Evolutionary conservation across 2,113 vertebrate genomes (phyloP), one percentile per base, ranked within the genome.

Genomic region (Corythornis cristatus): DNA sequence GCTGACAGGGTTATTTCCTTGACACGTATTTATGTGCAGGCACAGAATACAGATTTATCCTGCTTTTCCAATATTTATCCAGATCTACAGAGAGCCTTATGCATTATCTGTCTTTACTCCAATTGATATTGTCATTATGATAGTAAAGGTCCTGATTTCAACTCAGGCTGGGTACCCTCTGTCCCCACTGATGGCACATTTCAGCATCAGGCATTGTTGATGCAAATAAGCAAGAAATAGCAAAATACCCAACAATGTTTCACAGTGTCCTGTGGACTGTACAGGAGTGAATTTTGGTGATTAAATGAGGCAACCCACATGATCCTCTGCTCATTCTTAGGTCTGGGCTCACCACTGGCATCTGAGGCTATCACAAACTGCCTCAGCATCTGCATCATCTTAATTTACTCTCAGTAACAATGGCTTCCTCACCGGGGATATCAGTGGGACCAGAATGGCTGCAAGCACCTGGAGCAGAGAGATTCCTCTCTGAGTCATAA

Each of bases 401-500:
- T 33, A 9, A 79, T 78, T 78, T 72, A 48, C 78, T 40, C 35
- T 33, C 53, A 23, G 37, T 28, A 64, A 17, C 42, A 51, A 12
- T 2, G 11, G n/a, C 15, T 68, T 77, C 72, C 82, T 95, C 1
- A 1, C 64, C 9, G 60, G 74, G 66, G 43, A 21, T 53, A 56
- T 50, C 71, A 45, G 42, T 26, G 70, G 72, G 75, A 70, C 67
- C 15, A 31, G 46, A 54, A 40, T 2, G 33, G 26, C 66, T 82
- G 61, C 53, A 37, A 84, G 61, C 20, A 29, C 17, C 57, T 4
- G 2, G 37, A 2, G 15, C n/a, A 35, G 68, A 78, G 51, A 82
- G 65, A 90, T 45, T 90, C 92, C 83, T 75, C 79, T 78, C 90
- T 81, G 80, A 93, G 73, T 94, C 88, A 94, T 64, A 90, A 72